Evolutionary conservation across 2,797 vertebrate species (phyloP), one percentile per base, ranked within the genome.

Genomic region (Hozukius guyotensis): DNA sequence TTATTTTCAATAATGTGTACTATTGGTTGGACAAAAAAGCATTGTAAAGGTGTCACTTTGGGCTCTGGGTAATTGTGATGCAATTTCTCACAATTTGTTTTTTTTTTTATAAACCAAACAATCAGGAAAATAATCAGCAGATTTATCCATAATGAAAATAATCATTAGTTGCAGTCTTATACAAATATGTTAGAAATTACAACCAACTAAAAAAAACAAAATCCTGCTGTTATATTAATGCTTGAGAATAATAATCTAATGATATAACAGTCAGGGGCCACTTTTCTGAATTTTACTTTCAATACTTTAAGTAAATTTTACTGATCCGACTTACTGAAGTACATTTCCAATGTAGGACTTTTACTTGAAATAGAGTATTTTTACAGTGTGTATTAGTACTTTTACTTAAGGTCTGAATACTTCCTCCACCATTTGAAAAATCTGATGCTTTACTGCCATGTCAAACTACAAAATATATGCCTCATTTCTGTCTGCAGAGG

Each of bases 401-500:
- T 72, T 71, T 27, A 59, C 36, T 5, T 25, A 36, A 57, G 8
- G 46, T 68, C 22, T 27, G 32, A 57, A 59, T 29, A 71, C 11
- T 38, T 24, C 46, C 42, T 49, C 29, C 56, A 49, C 12, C 12
- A 22, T 18, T 34, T 42, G 9, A 60, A n/a, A 57, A 24, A 61
- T n/a, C 3, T 12, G 20, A 60, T 25, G 5, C 25, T 73, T 60
- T 22, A 24, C 31, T 14, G 16, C 42, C n/a, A 16, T 2, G 25
- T 70, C 1, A 1, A 46, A 65, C 27, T 59, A 36, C 11, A 70
- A 52, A 74, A 56, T 29, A 32, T 36, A 32, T 87, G 22, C 22
- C n/a, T 69, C 27, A 14, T 71, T 9, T 86, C 32, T 12, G 78
- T 69, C 94, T 75, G 79, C 84, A 92, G 94, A 78, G 78, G 92